Percentiles rank a stretch among this genome's conserved stretches.
These are phyloP conservation scores for Ophion slaviceki DNA, from an alignment of 2,888 invertebrate species.

Conservation along the genomic window DNA sequence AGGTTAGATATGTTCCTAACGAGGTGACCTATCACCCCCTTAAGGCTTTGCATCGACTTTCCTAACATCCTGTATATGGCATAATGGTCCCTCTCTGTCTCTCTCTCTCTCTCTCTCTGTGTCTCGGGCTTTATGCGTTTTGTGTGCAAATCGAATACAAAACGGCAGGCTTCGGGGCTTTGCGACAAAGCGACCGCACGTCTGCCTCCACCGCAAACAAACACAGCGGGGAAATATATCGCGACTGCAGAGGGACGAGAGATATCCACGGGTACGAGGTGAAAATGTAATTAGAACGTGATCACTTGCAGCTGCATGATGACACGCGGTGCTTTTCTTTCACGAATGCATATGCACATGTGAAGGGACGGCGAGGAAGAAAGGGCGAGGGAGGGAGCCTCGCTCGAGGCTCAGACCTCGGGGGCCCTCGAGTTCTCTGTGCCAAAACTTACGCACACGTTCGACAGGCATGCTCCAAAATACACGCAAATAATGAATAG, in stretches of 20 bases:
- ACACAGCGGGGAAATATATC: constrained; percentile 15
- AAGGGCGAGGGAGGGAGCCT: neutral
- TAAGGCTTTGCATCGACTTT: too few species aligned
- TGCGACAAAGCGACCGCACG: constrained; percentile 62
- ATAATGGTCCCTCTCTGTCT: neutral
- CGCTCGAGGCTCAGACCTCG: constrained; percentile 34
- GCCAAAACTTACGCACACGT: constrained; percentile 2
- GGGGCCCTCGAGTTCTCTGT: constrained; percentile 5
- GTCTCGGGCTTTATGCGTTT: constrained; percentile 2
- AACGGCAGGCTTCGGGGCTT: constrained; percentile 39
- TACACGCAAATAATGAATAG: neutral
- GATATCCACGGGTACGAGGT: constrained; percentile 52
- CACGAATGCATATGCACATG: constrained; percentile 4
- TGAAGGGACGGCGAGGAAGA: neutral
- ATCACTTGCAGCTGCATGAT: constrained; percentile 70
- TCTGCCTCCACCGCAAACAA: constrained; percentile 25
- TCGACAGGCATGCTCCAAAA: constrained; percentile 2
- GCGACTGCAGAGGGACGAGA: constrained; percentile 7
- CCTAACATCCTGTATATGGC: neutral
- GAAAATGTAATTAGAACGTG: constrained; percentile 70
- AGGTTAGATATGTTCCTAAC: too few species aligned
- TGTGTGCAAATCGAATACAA: constrained; percentile 22
- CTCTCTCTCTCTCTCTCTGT: constrained; percentile 5
- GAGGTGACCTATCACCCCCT: too few species aligned
- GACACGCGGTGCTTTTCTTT: constrained; percentile 63